Base-by-base conservation (phyloP, 2,888 invertebrate species). In the Drosophila ezoana region DNA sequence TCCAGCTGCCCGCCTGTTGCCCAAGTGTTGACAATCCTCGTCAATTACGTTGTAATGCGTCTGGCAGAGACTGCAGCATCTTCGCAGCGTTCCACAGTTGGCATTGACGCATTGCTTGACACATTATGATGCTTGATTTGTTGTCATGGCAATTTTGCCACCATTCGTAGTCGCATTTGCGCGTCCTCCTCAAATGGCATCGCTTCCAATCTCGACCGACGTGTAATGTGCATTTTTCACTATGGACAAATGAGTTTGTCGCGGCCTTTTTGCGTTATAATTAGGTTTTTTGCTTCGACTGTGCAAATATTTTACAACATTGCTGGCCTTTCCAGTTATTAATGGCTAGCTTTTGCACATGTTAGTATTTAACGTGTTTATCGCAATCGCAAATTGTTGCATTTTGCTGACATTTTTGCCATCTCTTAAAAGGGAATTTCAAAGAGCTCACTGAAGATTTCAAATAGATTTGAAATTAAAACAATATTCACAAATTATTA, bases 11-110 rank as follows among this genome's bases (percentile, higher is more conserved):
- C 16, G 23, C 20, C 28, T 44, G 44, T 18, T 33, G 66, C 70
- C 75, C 75, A 81, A 86, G 90, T 89, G 90, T 83, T 90, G 90
- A 85, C 89, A 90, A 89, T 90, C 81, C 89, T 83, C 90, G 89
- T 88, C 89, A 90, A 89, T 89, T 89, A 90, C 89, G 87, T 87
- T 89, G 90, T 90, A 88, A 86, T 89, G 84, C 77, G 72, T 72
- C 79, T 40, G 72, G 53, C 54, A 61, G 69, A 54, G 32, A 32
- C 40, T 35, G 45, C 49, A 13, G 37, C 37, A 16, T 14, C 47
- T 53, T 45, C 38, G 57, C 56, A 43, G 40, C 41, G 52, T 47
- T 48, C 58, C 83, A 63, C 83, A 66, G 62, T 69, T 80, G 87
- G 73, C 83, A 79, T 87, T 87, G 88, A 81, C 88, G 82, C 84